phyloP scores from a whole-genome alignment of 2,888 invertebrate genomes.

The Asteroscopus sphinx region DNA sequence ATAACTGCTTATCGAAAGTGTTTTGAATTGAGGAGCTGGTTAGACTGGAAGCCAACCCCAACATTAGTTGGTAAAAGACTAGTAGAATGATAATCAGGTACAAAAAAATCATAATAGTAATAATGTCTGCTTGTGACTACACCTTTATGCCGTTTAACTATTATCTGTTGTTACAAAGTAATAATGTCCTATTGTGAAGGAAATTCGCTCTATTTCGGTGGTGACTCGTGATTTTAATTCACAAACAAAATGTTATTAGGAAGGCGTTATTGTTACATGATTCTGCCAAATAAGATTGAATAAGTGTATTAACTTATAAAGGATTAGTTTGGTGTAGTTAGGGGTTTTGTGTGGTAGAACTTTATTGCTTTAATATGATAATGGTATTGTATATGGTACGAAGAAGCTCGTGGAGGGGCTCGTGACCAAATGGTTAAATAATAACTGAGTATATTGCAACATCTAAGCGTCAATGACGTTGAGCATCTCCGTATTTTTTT shows the following conservation, averaged over 20 bases:
- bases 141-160: conserved; percentile 59
- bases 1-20: no score
- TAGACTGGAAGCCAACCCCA: no score
- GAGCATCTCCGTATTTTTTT: no score
- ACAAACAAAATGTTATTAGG: conserved; percentile 39
- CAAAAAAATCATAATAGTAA: no score
- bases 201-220: conserved; percentile 48
- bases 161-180: conserved; percentile 62
- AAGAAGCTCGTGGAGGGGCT: no score
- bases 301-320: conserved; percentile 32
- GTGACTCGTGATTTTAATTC: conserved; percentile 56
- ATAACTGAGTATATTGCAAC: no score
- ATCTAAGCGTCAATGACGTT: no score
- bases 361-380: background rate
- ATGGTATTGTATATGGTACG: no score
- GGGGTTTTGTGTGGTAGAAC: background rate
- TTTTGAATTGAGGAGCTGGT: no score
- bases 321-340: conserved; percentile 1
- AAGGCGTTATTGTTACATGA: conserved; percentile 20
- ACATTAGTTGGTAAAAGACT: no score
- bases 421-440: no score
- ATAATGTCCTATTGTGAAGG: conserved; percentile 67
- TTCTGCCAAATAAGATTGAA: conserved; percentile 19
- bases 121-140: background rate
- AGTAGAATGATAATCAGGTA: no score